Percentiles rank a stretch among this genome's conserved stretches.
Conservation (phyloP, 2,888 invertebrate genomes). For the Ophion costatus region DNA sequence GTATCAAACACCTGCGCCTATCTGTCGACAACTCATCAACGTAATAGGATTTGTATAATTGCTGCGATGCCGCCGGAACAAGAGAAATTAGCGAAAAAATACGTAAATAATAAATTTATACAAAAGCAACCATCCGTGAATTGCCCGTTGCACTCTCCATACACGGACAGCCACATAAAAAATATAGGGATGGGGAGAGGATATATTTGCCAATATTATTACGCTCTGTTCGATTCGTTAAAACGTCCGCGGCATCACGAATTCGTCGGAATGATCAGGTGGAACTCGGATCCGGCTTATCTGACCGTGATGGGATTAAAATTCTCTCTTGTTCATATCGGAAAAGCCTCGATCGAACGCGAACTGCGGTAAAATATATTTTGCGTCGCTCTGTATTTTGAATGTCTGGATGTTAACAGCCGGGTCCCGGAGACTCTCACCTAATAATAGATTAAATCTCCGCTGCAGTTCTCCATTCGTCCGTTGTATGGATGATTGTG, state of each 20-base stretch:
- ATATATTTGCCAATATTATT: constrained; percentile 52
- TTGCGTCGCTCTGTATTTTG: neutral
- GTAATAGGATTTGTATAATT: neutral
- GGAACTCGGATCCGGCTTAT: neutral
- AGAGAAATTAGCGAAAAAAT: no score
- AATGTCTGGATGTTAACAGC: constrained; percentile 15
- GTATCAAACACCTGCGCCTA: neutral
- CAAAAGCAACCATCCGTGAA: neutral
- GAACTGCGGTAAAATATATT: neutral
- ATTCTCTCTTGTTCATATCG: constrained; percentile 28
- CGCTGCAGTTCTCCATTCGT: neutral
- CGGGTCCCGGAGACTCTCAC: constrained; percentile 1
- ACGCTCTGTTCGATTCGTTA: constrained; percentile 50
- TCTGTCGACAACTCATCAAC: neutral
- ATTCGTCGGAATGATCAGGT: constrained; percentile 33
- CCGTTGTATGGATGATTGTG: neutral
- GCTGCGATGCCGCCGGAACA: neutral
- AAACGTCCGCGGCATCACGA: constrained; percentile 35
- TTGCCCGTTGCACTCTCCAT: neutral
- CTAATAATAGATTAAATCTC: neutral
- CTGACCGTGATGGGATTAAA: constrained; percentile 47
- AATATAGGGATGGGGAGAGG: neutral
- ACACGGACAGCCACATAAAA: neutral
- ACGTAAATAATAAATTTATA: neutral
- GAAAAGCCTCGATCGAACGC: neutral